Evolutionary conservation across 2,113 vertebrate genomes (phyloP).

Genomic region (Pogona vitticeps): DNA sequence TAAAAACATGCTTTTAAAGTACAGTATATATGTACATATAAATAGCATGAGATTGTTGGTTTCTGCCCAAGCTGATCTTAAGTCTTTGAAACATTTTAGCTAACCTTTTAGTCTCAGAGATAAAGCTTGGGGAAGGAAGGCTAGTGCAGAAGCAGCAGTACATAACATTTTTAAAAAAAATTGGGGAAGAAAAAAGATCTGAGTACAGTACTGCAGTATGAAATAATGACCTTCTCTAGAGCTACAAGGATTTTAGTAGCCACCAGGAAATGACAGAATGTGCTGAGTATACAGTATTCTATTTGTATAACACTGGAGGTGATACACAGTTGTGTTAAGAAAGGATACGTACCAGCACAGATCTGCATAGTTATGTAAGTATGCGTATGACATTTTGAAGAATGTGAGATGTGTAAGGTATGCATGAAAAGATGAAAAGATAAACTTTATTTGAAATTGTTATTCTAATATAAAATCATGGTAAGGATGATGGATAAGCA

Average conservation of each 20-base stretch:
- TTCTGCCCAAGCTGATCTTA: not conserved
- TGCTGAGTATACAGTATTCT: slow-evolving; percentile 35
- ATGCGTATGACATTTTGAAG: not conserved
- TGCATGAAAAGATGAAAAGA: slow-evolving; percentile 1
- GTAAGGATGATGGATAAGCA: not conserved
- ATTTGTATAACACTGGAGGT: slow-evolving; percentile 46
- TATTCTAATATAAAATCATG: not conserved
- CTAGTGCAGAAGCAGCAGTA: not conserved
- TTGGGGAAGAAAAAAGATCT: not conserved
- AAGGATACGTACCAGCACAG: slow-evolving; percentile 44
- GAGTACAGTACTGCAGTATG: slow-evolving; percentile 23
- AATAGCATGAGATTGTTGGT: not conserved
- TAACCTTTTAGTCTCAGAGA: not conserved
- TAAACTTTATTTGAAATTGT: not conserved
- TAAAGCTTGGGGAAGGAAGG: not conserved
- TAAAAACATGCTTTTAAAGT: not conserved
- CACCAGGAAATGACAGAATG: slow-evolving; percentile 68
- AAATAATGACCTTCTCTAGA: slow-evolving; percentile 43
- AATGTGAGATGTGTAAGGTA: not conserved
- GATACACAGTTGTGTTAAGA: slow-evolving; percentile 11
- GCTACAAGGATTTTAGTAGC: slow-evolving; percentile 40
- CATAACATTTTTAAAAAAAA: not conserved
- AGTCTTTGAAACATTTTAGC: not conserved
- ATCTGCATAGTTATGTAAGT: not conserved
- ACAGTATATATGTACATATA: not conserved